Evolutionary conservation across 2,113 vertebrate genomes (phyloP), one percentile per base, ranked within the genome.

Genomic region (Syngnathus scovelli): DNA sequence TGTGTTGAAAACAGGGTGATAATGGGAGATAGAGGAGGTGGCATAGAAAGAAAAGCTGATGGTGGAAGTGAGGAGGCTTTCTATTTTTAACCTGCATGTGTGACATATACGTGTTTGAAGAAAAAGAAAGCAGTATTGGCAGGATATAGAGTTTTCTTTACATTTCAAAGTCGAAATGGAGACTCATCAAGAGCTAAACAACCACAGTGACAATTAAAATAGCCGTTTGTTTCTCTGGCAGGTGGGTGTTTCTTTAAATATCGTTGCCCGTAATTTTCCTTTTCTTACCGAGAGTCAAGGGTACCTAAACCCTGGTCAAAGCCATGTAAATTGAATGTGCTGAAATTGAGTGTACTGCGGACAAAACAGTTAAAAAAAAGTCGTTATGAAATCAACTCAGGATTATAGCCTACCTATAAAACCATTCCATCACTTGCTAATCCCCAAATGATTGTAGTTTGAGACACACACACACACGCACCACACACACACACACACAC

Each of bases 81-180:
- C 86, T 89, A 84, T 89, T 87, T 89, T 85, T 87, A 89, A 84
- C 69, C 59, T 38, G 56, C 56, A 84, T 78, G 85, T 87, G 88
- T 81, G 83, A 88, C 85, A 77, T 82, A 83, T 84, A 85, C 79
- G 79, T 84, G 85, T 80, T 84, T 71, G 80, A 69, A 51, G 37
- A 62, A 66, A 68, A 69, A 44, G 72, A 62, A 44, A 71, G 58
- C 18, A 63, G 58, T 71, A 69, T 78, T 61, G 63, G 44, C 64
- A 74, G 67, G 37, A 49, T 11, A 39, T 65, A 49, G 70, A 58
- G 23, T 8, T 39, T 67, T 62, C 33, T 55, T 16, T 67, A 9
- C 33, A 58, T 77, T 80, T 59, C 1, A 68, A 72, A 62, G 36
- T 23, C 33, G 67, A 52, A 21, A 46, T 10, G 27, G 33, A 49